A percentile compares a stretch with the other conserved stretches of the same genome.
phyloP scores from a whole-genome alignment of 1,140 invertebrate genomes.

The Pararge aegeria region DNA sequence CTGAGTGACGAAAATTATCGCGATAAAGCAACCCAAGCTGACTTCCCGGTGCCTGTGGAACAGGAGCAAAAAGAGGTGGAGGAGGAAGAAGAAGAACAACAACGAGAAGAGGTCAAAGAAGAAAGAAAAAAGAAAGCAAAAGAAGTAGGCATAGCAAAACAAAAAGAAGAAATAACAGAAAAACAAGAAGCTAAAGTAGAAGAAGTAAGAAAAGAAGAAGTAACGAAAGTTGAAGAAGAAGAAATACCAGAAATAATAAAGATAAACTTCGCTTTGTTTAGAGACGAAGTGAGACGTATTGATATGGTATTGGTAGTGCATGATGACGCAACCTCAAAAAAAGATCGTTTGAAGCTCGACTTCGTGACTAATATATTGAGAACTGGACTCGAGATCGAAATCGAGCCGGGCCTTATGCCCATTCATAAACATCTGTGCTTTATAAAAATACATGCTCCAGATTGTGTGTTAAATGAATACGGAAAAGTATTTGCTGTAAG shows the following conservation, averaged over 20 bases:
- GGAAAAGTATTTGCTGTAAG: conserved; percentile 16
- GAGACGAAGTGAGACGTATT: conserved; percentile 30
- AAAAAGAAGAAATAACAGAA: neutral
- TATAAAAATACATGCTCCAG: conserved; percentile 25
- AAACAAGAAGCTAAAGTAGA: neutral
- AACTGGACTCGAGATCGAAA: conserved; percentile 32
- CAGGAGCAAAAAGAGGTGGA: neutral
- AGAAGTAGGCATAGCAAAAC: neutral
- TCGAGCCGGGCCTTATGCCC: conserved; percentile 29
- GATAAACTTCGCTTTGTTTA: conserved; percentile 21
- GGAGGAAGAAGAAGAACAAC: no score
- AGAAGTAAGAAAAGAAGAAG: no score
- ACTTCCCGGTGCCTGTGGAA: neutral
- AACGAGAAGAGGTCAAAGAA: no score
- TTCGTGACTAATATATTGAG: conserved; percentile 31
- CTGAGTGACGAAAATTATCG: neutral
- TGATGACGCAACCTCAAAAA: conserved; percentile 8
- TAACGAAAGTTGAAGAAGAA: neutral
- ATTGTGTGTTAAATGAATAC: conserved; percentile 24
- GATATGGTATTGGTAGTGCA: conserved; percentile 31
- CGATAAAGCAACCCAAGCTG: neutral
- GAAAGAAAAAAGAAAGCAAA: neutral
- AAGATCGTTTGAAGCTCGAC: conserved; percentile 25
- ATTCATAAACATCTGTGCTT: conserved; percentile 14
- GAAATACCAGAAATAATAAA: neutral